These are phyloP conservation scores for Empis stercorea DNA, from an alignment of 2,888 invertebrate species.

Conservation along the genomic window DNA sequence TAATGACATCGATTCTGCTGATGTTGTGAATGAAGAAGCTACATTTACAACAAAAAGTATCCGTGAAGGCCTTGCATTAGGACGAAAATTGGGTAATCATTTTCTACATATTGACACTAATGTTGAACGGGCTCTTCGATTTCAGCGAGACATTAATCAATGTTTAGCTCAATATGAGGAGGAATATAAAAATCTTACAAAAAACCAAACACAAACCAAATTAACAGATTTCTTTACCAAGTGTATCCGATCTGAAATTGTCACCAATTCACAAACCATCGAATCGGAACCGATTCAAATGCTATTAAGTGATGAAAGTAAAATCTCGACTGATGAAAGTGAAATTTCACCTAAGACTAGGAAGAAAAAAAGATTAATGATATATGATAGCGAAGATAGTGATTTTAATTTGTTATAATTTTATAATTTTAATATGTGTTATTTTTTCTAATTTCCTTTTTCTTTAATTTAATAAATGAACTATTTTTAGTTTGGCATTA, in stretches of 20 bases:
- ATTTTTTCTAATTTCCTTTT: too few species aligned
- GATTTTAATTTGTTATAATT: too few species aligned
- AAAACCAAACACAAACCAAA: conserved; percentile 3
- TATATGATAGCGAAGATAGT: too few species aligned
- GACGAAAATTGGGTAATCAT: conserved; percentile 7
- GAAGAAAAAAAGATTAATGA: too few species aligned
- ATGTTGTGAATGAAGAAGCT: conserved; percentile 12
- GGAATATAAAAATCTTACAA: conserved; percentile 6
- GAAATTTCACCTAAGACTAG: background rate
- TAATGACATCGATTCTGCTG: conserved; percentile 11
- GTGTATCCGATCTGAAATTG: background rate
- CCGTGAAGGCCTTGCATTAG: conserved; percentile 8
- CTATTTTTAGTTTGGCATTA: too few species aligned
- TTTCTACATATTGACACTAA: conserved; percentile 6
- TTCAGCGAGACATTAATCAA: conserved; percentile 6
- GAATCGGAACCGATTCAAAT: conserved; percentile 2
- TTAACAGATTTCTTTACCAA: conserved; percentile 7
- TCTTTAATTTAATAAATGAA: too few species aligned
- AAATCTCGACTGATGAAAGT: background rate
- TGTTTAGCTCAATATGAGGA: conserved; percentile 7
- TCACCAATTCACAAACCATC: background rate
- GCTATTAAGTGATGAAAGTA: conserved; percentile 2
- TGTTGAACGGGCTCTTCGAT: conserved; percentile 7
- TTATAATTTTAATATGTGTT: too few species aligned
- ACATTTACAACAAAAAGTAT: conserved; percentile 13